A percentile compares a stretch with the other conserved stretches of the same genome.
phyloP scores from a whole-genome alignment of 2,888 invertebrate species.

The Stramonita haemastoma region DNA sequence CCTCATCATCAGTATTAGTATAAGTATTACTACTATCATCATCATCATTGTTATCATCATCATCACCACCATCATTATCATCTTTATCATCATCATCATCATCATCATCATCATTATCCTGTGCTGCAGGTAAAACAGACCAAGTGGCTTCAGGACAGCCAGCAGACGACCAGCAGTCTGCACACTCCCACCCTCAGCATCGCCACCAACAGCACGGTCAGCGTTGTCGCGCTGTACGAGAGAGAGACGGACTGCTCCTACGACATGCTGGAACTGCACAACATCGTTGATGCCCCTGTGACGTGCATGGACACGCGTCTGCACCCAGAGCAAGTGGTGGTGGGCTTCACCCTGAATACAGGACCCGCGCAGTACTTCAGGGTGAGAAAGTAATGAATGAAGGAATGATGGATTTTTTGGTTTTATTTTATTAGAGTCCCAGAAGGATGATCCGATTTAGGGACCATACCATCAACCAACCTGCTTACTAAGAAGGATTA shows the following conservation, averaged over 20 bases:
- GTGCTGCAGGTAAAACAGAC: slow-evolving; percentile 52
- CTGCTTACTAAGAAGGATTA: no score
- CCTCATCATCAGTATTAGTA: no score
- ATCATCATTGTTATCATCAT: no score
- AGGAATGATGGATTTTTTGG: no score
- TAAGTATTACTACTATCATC: no score
- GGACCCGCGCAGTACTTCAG: slow-evolving; percentile 54
- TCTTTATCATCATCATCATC: no score
- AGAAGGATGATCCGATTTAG: no score
- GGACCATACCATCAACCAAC: no score
- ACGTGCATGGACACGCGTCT: slow-evolving; percentile 57
- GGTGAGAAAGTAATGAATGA: slow-evolving; percentile 49
- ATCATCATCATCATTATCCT: not conserved
- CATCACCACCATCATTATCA: no score
- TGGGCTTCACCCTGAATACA: slow-evolving; percentile 57
- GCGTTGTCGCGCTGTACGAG: slow-evolving; percentile 46
- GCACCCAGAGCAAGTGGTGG: slow-evolving; percentile 55
- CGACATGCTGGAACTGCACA: slow-evolving; percentile 57
- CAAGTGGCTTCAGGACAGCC: slow-evolving; percentile 48
- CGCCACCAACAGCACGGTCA: slow-evolving; percentile 54
- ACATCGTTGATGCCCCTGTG: slow-evolving; percentile 62
- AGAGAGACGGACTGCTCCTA: slow-evolving; percentile 30
- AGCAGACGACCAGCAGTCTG: no score
- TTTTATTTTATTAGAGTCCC: no score
- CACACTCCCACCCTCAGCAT: slow-evolving; percentile 49